phyloP scores from a whole-genome alignment of 2,797 vertebrate species.

The Amniataba percoides region DNA sequence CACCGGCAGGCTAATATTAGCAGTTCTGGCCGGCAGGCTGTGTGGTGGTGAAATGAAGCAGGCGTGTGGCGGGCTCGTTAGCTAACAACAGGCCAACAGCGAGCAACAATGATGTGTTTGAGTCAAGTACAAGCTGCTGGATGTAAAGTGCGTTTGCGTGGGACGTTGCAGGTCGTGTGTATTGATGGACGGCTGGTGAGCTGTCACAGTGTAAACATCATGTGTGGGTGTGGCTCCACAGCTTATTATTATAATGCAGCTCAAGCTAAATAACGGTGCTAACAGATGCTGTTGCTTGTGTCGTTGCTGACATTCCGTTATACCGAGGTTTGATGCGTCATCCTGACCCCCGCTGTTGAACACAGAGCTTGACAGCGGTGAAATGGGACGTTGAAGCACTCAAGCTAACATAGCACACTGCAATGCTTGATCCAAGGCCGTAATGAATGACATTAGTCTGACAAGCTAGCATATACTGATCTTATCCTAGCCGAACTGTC shows the following conservation, averaged over 20 bases:
- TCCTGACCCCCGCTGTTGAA: background rate
- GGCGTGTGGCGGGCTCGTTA: constrained; percentile 31
- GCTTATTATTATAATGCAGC: constrained; percentile 28
- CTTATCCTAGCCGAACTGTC: too few species aligned
- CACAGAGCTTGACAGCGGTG: background rate
- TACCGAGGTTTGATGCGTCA: background rate
- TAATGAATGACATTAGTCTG: background rate
- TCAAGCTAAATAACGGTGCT: constrained; percentile 29
- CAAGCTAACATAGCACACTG: background rate
- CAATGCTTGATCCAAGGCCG: constrained; percentile 18
- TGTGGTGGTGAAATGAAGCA: constrained; percentile 31
- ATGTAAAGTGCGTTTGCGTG: background rate
- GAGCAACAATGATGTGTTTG: background rate
- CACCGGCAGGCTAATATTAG: constrained; percentile 66
- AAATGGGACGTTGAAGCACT: constrained; percentile 2
- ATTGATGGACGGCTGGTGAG: constrained; percentile 23
- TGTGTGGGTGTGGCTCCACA: constrained; percentile 74
- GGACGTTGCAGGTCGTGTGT: background rate
- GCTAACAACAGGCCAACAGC: constrained; percentile 34
- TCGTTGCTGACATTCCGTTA: background rate
- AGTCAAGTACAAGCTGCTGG: background rate
- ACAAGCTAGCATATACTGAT: background rate
- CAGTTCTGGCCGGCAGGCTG: constrained; percentile 27
- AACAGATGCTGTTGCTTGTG: background rate
- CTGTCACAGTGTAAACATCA: constrained; percentile 63